Percentiles rank a stretch among this genome's conserved stretches.
These are phyloP conservation scores for Tigriopus californicus DNA, from an alignment of 2,888 invertebrate species.

Conservation along the genomic window DNA sequence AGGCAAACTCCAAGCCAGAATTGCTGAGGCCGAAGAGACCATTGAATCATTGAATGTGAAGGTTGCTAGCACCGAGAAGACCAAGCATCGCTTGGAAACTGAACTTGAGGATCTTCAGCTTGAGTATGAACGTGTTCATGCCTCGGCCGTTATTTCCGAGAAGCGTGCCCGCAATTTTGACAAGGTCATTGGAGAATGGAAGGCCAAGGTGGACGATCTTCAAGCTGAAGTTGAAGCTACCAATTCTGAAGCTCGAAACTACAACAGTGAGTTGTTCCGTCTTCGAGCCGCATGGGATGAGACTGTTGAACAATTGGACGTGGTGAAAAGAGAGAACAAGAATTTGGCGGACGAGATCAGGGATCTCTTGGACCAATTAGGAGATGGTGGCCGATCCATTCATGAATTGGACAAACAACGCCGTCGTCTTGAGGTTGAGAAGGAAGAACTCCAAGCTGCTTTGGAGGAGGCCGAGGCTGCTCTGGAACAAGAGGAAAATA, in stretches of 20 bases:
- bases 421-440: conserved; percentile 36
- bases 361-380: conserved; percentile 37
- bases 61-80: conserved; percentile 33
- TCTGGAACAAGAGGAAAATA: conserved; percentile 39
- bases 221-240: conserved; percentile 34
- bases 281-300: conserved; percentile 33
- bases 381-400: conserved; percentile 35
- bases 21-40: conserved; percentile 91
- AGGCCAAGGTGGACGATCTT: conserved; percentile 34
- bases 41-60: conserved; percentile 36
- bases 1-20: conserved; percentile 73
- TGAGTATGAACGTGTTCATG: conserved; percentile 91
- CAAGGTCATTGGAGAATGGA: conserved; percentile 52
- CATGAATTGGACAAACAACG: conserved; percentile 37
- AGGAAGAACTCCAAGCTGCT: conserved; percentile 38
- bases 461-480: conserved; percentile 39
- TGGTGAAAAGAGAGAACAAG: conserved; percentile 37
- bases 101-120: conserved; percentile 95
- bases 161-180: conserved; percentile 99
- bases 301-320: conserved; percentile 32
- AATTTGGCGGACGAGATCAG: conserved; percentile 37
- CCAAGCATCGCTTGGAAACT: conserved; percentile 85
- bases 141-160: conserved; percentile 87
- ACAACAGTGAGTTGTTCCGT: conserved; percentile 36
- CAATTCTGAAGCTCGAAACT: conserved; percentile 35